phyloP scores from a whole-genome alignment of 2,888 invertebrate species.

The Sphaerophoria rueppellii region DNA sequence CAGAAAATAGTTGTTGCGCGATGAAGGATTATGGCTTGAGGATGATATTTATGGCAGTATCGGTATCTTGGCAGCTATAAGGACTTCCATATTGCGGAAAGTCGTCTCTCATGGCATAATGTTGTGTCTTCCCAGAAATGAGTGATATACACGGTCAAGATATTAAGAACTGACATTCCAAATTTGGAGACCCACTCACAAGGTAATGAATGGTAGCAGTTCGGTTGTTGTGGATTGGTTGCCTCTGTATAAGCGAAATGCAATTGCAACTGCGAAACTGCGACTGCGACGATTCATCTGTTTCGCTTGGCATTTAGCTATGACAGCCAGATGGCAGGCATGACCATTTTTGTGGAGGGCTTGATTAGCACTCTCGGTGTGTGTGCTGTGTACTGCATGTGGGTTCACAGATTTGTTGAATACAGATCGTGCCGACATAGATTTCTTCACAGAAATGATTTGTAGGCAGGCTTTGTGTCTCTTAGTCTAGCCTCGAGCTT shows the following conservation, averaged over 20 bases:
- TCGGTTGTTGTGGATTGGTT: constrained; percentile 18
- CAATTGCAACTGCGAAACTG: neutral
- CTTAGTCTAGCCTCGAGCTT: neutral
- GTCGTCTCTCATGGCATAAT: constrained; percentile 33
- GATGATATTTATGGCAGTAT: constrained; percentile 68
- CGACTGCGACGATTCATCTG: constrained; percentile 45
- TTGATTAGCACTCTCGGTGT: constrained; percentile 65
- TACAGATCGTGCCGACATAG: constrained; percentile 41
- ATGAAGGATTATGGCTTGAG: neutral
- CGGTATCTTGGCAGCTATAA: constrained; percentile 28
- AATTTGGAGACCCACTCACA: constrained; percentile 65
- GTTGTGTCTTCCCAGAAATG: constrained; percentile 67
- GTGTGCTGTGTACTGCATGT: constrained; percentile 39
- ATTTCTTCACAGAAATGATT: neutral
- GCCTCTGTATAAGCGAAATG: neutral
- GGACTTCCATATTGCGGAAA: constrained; percentile 37
- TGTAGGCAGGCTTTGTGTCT: neutral
- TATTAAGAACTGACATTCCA: constrained; percentile 72
- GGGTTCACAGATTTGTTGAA: constrained; percentile 57
- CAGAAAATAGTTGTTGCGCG: constrained; percentile 12
- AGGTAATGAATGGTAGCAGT: constrained; percentile 70
- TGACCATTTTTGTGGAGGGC: constrained; percentile 60
- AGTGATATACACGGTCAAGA: constrained; percentile 72
- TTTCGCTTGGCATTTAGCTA: constrained; percentile 67
- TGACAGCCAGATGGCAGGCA: constrained; percentile 66